A percentile compares a stretch with the other conserved stretches of the same genome.
These are phyloP conservation scores for Ceyx erithaca DNA, from an alignment of 2,797 vertebrate genomes.

Conservation along the genomic window DNA sequence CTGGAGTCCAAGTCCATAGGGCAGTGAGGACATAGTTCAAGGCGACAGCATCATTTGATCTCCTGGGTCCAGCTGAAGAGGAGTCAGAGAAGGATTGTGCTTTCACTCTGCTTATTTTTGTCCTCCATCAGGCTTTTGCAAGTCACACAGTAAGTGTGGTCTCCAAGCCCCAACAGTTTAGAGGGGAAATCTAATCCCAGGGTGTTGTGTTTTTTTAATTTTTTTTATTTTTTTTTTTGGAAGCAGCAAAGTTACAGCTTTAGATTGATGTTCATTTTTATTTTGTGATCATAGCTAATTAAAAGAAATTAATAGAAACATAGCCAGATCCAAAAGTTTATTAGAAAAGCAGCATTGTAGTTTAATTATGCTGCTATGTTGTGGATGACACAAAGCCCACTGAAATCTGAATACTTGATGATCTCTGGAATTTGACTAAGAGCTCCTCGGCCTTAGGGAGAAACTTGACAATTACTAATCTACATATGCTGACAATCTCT, in stretches of 20 bases:
- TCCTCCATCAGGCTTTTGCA: neutral
- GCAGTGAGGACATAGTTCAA: neutral
- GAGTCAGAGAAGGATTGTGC: neutral
- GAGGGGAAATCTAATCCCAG: neutral
- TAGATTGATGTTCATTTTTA: slow-evolving; percentile 1
- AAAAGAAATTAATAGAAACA: slow-evolving; percentile 69
- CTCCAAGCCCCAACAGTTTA: neutral
- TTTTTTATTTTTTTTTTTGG: neutral
- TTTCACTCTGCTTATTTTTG: neutral
- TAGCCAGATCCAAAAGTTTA: slow-evolving; percentile 58
- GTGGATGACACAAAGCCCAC: slow-evolving; percentile 64
- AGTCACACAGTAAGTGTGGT: neutral
- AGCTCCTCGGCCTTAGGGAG: slow-evolving; percentile 70
- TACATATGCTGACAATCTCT: slow-evolving; percentile 72
- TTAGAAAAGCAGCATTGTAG: slow-evolving; percentile 66
- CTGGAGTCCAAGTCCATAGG: neutral
- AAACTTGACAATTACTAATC: slow-evolving; percentile 76
- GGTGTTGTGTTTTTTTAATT: fast-evolving
- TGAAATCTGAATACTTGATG: slow-evolving; percentile 77
- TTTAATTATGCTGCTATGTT: slow-evolving; percentile 74
- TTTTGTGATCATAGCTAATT: slow-evolving; percentile 68
- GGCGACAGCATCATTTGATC: neutral
- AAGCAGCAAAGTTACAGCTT: slow-evolving; percentile 20
- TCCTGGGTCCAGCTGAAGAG: neutral
- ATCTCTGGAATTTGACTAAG: slow-evolving; percentile 75